Evolutionary conservation across 1,140 invertebrate species (phyloP), one percentile per base, ranked within the genome.

Genomic region (Orchestia grillus): DNA sequence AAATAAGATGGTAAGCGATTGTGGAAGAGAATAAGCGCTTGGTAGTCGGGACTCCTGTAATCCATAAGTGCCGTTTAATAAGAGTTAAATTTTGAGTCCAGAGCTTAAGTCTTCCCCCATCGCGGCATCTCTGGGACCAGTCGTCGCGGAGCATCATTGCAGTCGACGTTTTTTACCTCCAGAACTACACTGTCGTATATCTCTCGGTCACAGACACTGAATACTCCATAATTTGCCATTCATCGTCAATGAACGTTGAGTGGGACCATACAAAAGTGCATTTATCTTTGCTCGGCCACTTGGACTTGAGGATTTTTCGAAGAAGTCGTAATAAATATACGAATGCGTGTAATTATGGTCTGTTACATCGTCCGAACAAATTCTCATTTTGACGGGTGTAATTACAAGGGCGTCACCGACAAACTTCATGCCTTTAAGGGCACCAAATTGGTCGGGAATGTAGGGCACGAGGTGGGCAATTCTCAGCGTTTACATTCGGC

Each of bases 321-420:
- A 77, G 62, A 77, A 77, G 62, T 77, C 28, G 62, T 77, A 77
- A 77, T 77, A 77, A 77, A 36, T 36, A 77, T 77, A 15, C 28
- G 62, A 36, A 77, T 77, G 62, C 62, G 11, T 77, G 36, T 77
- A 77, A 77, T 77, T 77, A 77, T 77, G 62, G 62, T 36, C 62
- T 77, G 62, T 77, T 77, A 77, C 28, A 77, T 90, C n/a, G n/a
- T 90, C 43, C 88, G 43, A 90, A 44, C 88, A 44, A 90, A 90
- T 41, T 90, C 88, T 90, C 41, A 44, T 44, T 90, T 44, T 90
- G 41, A 11, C n/a, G 36, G 28, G 43, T 90, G 28, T 90, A 90
- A 90, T 90, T 90, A 44, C 88, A 90, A 44, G 88, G 88, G 88
- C 88, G 88, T 90, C 88, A 90, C n/a, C 88, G 0, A 41, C 41